Evolutionary conservation across 2,888 invertebrate genomes (phyloP).

Genomic region (Sesamia inferens): DNA sequence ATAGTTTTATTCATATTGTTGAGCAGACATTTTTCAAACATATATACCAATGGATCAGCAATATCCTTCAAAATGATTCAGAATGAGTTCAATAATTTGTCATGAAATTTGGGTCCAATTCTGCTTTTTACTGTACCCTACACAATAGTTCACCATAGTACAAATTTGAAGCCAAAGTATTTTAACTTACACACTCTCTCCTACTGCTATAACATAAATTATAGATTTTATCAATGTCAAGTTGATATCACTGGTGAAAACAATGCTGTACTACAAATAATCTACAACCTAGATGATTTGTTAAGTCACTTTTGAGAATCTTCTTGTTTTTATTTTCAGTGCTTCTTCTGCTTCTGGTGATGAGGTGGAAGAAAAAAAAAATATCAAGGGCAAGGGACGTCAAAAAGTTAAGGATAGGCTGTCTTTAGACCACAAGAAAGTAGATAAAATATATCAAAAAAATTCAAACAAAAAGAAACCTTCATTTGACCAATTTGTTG

Average conservation of each 20-base stretch:
- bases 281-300: background rate
- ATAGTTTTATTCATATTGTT: too few species aligned
- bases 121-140: too few species aligned
- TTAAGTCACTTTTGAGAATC: background rate
- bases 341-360: slow-evolving; percentile 88
- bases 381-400: slow-evolving; percentile 79
- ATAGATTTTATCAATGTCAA: background rate
- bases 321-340: slow-evolving; percentile 76
- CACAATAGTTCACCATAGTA: background rate
- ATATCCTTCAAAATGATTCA: too few species aligned
- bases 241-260: background rate
- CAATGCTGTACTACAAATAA: background rate
- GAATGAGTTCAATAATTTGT: too few species aligned
- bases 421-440: slow-evolving; percentile 85
- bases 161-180: background rate
- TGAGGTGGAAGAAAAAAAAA: slow-evolving; percentile 88
- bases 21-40: too few species aligned
- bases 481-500: slow-evolving; percentile 91
- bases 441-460: slow-evolving; percentile 84
- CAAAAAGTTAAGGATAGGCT: slow-evolving; percentile 91
- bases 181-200: too few species aligned
- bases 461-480: slow-evolving; percentile 90
- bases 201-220: background rate
- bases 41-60: too few species aligned
- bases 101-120: too few species aligned